A percentile compares a stretch with the other conserved stretches of the same genome.
phyloP scores from a whole-genome alignment of 35 echinoderm and acorn worm species.

The Hemicentrotus pulcherrimus region DNA sequence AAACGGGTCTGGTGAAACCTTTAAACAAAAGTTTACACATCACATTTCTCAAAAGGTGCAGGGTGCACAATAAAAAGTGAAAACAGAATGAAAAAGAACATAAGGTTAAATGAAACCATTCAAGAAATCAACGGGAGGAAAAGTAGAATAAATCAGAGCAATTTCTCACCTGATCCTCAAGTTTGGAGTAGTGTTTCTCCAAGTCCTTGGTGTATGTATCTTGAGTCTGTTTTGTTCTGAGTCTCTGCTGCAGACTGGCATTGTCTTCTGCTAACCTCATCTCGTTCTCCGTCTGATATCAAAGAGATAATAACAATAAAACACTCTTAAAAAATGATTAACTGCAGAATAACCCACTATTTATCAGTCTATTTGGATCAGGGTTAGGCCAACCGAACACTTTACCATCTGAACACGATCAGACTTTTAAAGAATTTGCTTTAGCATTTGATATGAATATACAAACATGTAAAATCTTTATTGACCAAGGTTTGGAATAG shows the following conservation, averaged over 20 bases:
- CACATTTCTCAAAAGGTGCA: background rate
- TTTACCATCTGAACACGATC: no score
- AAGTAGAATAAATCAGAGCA: background rate
- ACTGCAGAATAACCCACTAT: no score
- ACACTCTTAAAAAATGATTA: background rate
- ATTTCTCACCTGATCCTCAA: conserved; percentile 58
- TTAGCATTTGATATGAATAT: no score
- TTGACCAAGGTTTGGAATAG: no score
- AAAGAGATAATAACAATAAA: background rate
- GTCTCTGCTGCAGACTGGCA: conserved; percentile 54
- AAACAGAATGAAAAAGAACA: no score
- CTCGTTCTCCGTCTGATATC: conserved; percentile 66
- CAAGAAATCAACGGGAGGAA: background rate
- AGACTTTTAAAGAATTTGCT: no score
- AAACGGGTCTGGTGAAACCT: background rate
- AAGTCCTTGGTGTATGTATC: conserved; percentile 56
- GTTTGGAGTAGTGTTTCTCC: conserved; percentile 61
- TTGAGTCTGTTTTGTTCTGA: conserved; percentile 59
- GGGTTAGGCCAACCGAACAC: no score
- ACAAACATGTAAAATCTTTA: no score
- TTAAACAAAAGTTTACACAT: background rate
- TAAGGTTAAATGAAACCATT: background rate
- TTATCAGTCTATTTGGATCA: no score
- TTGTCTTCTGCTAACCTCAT: conserved; percentile 69
- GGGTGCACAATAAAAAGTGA: background rate